Base-by-base conservation (phyloP, 2,797 vertebrate genomes). In the Echeneis naucrates region DNA sequence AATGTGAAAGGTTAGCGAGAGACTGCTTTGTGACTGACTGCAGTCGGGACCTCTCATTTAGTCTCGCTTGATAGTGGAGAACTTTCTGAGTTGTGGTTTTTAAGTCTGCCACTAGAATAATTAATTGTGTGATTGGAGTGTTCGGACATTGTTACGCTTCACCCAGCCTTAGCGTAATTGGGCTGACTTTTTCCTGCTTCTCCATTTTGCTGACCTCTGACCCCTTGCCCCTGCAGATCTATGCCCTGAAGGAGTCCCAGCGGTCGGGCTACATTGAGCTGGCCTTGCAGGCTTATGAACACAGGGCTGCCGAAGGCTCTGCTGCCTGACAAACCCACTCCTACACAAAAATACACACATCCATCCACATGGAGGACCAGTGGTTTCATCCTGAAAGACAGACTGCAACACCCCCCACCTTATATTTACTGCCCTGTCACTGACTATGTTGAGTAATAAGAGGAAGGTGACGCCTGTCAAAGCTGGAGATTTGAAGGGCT, bases 211-310 rank as follows among this genome's bases (percentile, higher is more conserved):
- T 83, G 57, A 84, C 38, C 44, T 80, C 17, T 74, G 81, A 70
- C 58, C 54, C 51, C 51, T 53, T 72, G 38, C 81, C 21, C 38
- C 70, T 68, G 10, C 82, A 99, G 98, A 92, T 96, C 32, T 99
- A 96, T 78, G 92, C 91, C 60, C 95, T 95, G 92, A 95, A 91
- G 56, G 97, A 99, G 86, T 96, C 97, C 45, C 94, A 96, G 81
- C 96, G 86, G 77, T 93, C 95, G 16, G 94, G 95, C 47, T 96
- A 96, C 66, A 94, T 99, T 48, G 95, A 97, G 68, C 90, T 99
- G 77, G 95, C 96, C 51, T 90, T 99, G 54, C 96, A 98, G 75
- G 93, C 94, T 10, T 95, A 95, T 7, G 92, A 96, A 77, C 94
- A 96, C 89, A 65, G 85, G 21, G 44, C 64, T 4, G 83, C 72